Conservation (phyloP, 2,113 vertebrate species). For the Archilochus colubris region DNA sequence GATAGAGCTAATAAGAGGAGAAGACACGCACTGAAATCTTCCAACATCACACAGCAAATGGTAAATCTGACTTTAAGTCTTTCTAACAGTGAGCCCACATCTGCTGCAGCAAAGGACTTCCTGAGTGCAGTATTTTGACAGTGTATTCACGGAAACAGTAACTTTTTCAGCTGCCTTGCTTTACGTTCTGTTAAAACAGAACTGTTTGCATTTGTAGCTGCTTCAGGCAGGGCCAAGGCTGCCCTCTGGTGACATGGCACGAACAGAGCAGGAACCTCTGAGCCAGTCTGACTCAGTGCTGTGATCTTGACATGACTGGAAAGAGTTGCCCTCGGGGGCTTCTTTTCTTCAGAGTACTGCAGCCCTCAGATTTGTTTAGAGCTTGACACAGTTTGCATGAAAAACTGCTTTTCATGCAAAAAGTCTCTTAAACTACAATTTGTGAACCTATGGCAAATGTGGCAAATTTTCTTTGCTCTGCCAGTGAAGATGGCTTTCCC, state of each 20-base stretch:
- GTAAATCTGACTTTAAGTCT: slow-evolving; percentile 30
- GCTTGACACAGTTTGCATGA: neutral
- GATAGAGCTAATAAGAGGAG: slow-evolving; percentile 25
- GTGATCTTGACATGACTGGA: neutral
- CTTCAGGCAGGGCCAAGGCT: neutral
- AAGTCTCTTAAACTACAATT: neutral
- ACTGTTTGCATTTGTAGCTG: neutral
- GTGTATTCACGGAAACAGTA: neutral
- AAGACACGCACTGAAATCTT: neutral
- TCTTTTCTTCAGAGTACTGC: neutral
- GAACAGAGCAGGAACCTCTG: neutral
- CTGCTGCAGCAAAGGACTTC: neutral
- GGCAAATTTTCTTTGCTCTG: neutral
- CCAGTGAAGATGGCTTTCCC: neutral
- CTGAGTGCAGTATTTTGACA: neutral
- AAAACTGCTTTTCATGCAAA: neutral
- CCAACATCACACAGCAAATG: slow-evolving; percentile 6
- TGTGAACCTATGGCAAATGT: neutral
- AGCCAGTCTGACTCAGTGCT: neutral
- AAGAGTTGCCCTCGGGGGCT: neutral
- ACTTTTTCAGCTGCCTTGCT: neutral
- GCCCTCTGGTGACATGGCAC: fast-evolving
- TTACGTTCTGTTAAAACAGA: neutral
- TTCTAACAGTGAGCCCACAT: neutral
- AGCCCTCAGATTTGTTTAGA: neutral